Evolutionary conservation across 2,113 vertebrate genomes (phyloP).

Genomic region (Mustela nigripes): DNA sequence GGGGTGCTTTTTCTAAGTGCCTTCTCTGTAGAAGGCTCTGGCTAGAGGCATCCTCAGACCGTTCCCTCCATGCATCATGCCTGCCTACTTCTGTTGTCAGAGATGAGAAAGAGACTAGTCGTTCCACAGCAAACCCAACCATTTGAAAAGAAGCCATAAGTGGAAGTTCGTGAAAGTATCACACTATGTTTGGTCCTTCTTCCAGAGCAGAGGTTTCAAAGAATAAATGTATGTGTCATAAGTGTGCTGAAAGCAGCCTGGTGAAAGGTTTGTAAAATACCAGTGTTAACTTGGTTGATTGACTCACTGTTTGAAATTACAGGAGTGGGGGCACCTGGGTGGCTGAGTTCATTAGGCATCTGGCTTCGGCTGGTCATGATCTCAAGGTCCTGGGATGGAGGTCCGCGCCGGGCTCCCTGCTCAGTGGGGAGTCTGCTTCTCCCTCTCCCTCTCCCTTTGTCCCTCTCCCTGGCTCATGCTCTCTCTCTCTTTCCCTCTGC

Average conservation of each 20-base stretch:
- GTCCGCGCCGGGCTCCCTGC: background rate
- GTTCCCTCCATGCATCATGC: background rate
- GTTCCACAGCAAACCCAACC: background rate
- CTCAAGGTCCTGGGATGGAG: background rate
- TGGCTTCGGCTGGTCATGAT: background rate
- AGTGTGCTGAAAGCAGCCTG: background rate
- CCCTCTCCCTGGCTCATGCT: background rate
- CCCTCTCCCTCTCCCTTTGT: too few species aligned
- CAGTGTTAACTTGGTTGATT: background rate
- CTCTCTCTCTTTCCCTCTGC: background rate
- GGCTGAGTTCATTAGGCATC: background rate
- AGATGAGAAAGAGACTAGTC: background rate
- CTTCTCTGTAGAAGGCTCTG: background rate
- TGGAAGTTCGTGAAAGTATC: background rate
- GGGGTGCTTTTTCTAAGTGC: background rate
- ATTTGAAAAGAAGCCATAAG: background rate
- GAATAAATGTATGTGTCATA: background rate
- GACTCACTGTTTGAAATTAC: background rate
- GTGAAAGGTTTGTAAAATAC: background rate
- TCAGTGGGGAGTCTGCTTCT: background rate
- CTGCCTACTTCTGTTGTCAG: background rate
- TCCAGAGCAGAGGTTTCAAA: conserved; percentile 37
- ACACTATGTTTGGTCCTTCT: background rate
- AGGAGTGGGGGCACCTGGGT: background rate
- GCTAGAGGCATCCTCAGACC: background rate